phyloP scores from a whole-genome alignment of 1,140 invertebrate species.

The Nasonia giraulti region DNA sequence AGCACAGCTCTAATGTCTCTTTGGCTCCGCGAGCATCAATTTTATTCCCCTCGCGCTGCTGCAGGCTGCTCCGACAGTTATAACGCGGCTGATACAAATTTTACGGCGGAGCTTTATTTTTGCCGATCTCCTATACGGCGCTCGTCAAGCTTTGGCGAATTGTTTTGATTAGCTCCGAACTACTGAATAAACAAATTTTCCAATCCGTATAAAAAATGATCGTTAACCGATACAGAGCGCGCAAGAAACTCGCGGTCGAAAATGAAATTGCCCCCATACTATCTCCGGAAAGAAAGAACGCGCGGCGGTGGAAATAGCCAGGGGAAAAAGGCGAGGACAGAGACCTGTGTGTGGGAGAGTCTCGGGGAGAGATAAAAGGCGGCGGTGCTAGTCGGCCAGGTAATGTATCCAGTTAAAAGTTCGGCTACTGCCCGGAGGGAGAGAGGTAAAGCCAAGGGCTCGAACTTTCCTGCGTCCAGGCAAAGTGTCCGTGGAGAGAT shows the following conservation, averaged over 20 bases:
- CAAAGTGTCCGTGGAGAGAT: constrained; percentile 62
- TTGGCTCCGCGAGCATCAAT: constrained; percentile 29
- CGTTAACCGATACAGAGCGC: not conserved
- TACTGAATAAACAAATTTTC: not conserved
- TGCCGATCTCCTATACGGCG: not conserved
- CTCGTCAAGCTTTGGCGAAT: not conserved
- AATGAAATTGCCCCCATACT: not conserved
- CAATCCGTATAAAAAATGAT: not conserved
- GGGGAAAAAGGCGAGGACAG: not conserved
- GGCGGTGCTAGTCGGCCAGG: constrained; percentile 62
- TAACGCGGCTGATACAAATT: constrained; percentile 13
- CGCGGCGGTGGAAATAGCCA: not conserved
- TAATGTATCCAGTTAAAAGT: constrained; percentile 72
- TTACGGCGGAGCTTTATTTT: constrained; percentile 9
- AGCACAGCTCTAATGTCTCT: constrained; percentile 62
- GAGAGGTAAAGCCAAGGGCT: constrained; percentile 50
- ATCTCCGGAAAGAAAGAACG: not conserved
- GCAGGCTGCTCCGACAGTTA: not conserved
- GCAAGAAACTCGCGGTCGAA: not conserved
- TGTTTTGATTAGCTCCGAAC: not conserved
- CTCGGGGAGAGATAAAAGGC: constrained; percentile 52
- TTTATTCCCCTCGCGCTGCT: constrained; percentile 29
- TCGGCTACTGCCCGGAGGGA: constrained; percentile 52
- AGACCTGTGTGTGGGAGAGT: constrained; percentile 39
- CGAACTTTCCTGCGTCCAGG: constrained; percentile 55